Base-by-base conservation (phyloP, 2,888 invertebrate species). In the Heliconius cydno region DNA sequence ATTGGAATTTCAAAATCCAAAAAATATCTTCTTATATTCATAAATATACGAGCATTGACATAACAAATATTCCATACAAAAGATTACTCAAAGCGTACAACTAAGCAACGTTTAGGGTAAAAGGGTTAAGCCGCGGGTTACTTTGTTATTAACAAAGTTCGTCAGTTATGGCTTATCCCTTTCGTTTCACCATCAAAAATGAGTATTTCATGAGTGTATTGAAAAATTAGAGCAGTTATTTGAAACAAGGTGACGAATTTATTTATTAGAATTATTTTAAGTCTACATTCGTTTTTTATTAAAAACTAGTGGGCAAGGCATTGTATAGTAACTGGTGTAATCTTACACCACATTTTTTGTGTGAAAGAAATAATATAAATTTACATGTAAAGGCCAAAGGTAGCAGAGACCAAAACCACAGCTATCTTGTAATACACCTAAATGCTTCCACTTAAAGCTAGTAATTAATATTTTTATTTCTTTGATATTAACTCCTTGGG, bases 91-190 rank as follows among this genome's bases (percentile, higher is more conserved):
- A 60, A 81, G 75, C 79, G 78, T 78, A 52, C 71, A 52, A 79
- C 41, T 72, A 67, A 46, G 46, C 70, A 70, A 65, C 38, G 72
- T 60, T 77, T 70, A 30, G 77, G 71, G 63, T 38, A 73, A 79
- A 82, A 78, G 82, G 83, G 83, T 82, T 76, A 75, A 77, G 78
- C 57, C 73, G 77, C 81, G 65, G 76, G 78, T 82, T 79, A 81
- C 79, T 84, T 82, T 80, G 83, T 83, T 84, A 84, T 83, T 80
- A 83, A 81, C 81, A 84, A 83, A 84, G 81, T 83, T 82, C 63
- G 60, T 30, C 77, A 57, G 70, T 70, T 66, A 67, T 76, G 65
- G 80, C 78, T 80, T 78, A 75, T 75, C 75, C 65, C 71, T 71
- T 34, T 60, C 71, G 71, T 74, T 81, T 72, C 63, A 72, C 30